A percentile compares a stretch with the other conserved stretches of the same genome.
These are phyloP conservation scores for Euclidia mi DNA, from an alignment of 2,888 invertebrate species.

Conservation along the genomic window DNA sequence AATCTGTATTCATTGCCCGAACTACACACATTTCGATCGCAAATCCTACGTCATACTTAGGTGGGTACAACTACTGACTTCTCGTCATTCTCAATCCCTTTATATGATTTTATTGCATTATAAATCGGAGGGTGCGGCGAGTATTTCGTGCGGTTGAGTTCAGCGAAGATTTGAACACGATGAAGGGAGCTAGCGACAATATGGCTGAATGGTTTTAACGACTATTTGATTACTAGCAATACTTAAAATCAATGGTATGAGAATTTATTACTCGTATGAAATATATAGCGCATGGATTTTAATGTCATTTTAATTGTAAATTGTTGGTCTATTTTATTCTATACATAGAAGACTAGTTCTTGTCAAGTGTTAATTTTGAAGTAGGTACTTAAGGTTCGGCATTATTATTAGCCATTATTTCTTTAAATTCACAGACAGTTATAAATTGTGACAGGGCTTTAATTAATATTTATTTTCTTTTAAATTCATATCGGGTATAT, in stretches of 20 bases:
- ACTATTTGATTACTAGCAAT: constrained; percentile 35
- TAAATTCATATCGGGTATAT: too few species aligned
- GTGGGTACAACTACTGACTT: neutral
- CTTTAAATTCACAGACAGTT: too few species aligned
- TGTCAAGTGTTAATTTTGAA: too few species aligned
- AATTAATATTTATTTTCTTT: too few species aligned
- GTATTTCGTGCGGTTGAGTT: constrained; percentile 18
- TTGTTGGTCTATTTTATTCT: too few species aligned
- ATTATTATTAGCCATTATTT: too few species aligned
- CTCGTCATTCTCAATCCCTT: neutral
- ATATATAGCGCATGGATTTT: constrained; percentile 2
- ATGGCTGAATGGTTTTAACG: constrained; percentile 37
- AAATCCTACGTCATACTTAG: too few species aligned
- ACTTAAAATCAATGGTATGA: constrained; percentile 16
- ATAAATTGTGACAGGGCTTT: too few species aligned
- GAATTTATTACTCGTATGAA: constrained; percentile 11
- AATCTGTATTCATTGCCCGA: too few species aligned
- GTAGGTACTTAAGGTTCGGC: too few species aligned
- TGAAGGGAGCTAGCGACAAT: neutral
- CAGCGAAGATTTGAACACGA: neutral
- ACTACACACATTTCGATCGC: too few species aligned
- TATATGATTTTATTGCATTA: constrained; percentile 9
- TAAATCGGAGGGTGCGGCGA: constrained; percentile 1
- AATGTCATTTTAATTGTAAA: neutral
- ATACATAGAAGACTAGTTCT: too few species aligned